Evolutionary conservation across 53 echinoderm and acorn worm genomes (phyloP).

Genomic region (Glandiceps talaboti): DNA sequence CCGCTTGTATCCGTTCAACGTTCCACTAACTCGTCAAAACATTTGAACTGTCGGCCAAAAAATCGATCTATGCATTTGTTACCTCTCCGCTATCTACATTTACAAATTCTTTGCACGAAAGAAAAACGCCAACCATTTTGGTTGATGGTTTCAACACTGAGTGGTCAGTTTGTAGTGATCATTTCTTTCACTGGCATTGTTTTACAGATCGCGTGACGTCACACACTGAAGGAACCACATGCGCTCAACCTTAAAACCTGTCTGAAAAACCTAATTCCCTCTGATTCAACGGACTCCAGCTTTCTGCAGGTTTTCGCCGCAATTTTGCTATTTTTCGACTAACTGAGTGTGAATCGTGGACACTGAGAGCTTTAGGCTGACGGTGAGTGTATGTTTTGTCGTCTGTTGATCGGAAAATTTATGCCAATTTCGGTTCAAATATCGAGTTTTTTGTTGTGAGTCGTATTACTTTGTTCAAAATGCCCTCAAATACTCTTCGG

Average conservation of each 20-base stretch:
- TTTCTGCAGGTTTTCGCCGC: slow-evolving; percentile 35
- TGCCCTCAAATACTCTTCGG: slow-evolving; percentile 47
- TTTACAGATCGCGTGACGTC: slow-evolving; percentile 48
- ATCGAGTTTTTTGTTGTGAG: slow-evolving; percentile 28
- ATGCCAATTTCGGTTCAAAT: background rate
- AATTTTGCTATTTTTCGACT: slow-evolving; percentile 3
- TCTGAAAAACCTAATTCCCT: slow-evolving; percentile 43
- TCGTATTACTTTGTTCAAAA: slow-evolving; percentile 55
- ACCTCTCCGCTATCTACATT: no score
- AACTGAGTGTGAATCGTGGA: background rate
- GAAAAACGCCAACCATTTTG: no score
- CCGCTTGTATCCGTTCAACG: no score
- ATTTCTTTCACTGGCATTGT: slow-evolving; percentile 40
- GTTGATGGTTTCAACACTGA: background rate
- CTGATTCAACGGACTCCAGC: slow-evolving; percentile 34
- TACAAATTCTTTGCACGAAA: no score
- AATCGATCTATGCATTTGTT: no score
- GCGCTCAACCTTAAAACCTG: slow-evolving; percentile 47
- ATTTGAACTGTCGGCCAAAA: no score
- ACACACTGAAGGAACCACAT: slow-evolving; percentile 47
- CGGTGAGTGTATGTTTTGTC: background rate
- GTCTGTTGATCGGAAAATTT: background rate
- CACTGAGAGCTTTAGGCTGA: background rate
- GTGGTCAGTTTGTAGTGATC: background rate
- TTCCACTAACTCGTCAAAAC: no score